Conservation (phyloP, 2,113 vertebrate genomes). For the Rafetus swinhoei region DNA sequence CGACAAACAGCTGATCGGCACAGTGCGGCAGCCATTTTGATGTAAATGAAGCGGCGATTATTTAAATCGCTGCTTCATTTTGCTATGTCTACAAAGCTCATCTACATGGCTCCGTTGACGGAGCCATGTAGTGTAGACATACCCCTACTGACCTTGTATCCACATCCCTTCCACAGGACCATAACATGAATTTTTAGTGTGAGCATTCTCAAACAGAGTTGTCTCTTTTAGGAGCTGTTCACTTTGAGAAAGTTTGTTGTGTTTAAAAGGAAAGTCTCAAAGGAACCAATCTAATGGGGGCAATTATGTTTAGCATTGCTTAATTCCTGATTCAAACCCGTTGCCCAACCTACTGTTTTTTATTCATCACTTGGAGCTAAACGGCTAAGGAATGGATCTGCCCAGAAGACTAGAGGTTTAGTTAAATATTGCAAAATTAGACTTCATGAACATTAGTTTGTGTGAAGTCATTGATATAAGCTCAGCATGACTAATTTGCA, state of each 20-base stretch:
- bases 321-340: accelerated
- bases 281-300: no score
- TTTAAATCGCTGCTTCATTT: no score
- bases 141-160: no score
- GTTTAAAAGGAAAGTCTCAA: not conserved
- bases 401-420: accelerated
- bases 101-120: no score
- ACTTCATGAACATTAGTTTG: accelerated
- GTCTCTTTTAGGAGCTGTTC: not conserved
- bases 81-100: no score
- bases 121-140: no score
- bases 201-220: accelerated
- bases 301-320: accelerated
- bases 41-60: no score
- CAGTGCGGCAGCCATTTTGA: no score
- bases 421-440: not conserved
- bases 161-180: not conserved
- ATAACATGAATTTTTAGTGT: accelerated
- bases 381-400: not conserved
- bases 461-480: not conserved
- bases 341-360: accelerated
- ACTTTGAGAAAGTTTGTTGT: not conserved
- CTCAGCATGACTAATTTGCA: not conserved
- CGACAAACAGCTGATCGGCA: no score
- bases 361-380: not conserved